A percentile compares a stretch with the other conserved stretches of the same genome.
Evolutionary conservation across 2,888 invertebrate genomes (phyloP).

Genomic region (Drosophila nigritarsus): DNA sequence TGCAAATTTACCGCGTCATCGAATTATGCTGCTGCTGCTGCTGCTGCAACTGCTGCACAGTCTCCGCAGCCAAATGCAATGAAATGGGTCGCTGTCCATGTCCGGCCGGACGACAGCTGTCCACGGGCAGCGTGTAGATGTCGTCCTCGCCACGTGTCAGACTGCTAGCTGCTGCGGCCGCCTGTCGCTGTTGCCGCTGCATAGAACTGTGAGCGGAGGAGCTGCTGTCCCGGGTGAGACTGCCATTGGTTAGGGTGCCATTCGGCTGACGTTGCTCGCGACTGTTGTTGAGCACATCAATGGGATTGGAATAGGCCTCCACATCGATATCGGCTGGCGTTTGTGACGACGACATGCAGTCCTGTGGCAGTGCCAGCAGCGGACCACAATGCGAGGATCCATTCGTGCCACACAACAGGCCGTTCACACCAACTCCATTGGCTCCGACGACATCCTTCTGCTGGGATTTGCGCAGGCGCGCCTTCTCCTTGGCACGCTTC

Average conservation of each 20-base stretch:
- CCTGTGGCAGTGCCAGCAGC: constrained; percentile 80
- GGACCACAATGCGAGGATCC: constrained; percentile 82
- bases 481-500: constrained; percentile 89
- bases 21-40: constrained; percentile 70
- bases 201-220: constrained; percentile 63
- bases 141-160: constrained; percentile 80
- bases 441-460: constrained; percentile 83
- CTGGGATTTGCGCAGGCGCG: constrained; percentile 88
- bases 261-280: constrained; percentile 78
- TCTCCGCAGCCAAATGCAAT: constrained; percentile 72
- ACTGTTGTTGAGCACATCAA: constrained; percentile 85
- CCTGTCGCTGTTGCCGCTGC: constrained; percentile 59
- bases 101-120: constrained; percentile 76
- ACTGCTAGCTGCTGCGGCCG: constrained; percentile 48
- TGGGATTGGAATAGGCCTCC: constrained; percentile 86
- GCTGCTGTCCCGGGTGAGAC: constrained; percentile 75
- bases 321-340: constrained; percentile 74
- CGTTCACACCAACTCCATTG: constrained; percentile 36
- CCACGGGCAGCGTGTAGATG: constrained; percentile 84
- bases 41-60: constrained; percentile 57
- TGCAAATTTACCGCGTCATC: constrained; percentile 75
- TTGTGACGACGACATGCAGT: constrained; percentile 73
- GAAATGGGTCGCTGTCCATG: constrained; percentile 75
- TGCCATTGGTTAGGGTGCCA: constrained; percentile 76
- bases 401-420: constrained; percentile 65